Evolutionary conservation across 1,140 invertebrate genomes (phyloP).

Genomic region (Andrena cerasifolii): DNA sequence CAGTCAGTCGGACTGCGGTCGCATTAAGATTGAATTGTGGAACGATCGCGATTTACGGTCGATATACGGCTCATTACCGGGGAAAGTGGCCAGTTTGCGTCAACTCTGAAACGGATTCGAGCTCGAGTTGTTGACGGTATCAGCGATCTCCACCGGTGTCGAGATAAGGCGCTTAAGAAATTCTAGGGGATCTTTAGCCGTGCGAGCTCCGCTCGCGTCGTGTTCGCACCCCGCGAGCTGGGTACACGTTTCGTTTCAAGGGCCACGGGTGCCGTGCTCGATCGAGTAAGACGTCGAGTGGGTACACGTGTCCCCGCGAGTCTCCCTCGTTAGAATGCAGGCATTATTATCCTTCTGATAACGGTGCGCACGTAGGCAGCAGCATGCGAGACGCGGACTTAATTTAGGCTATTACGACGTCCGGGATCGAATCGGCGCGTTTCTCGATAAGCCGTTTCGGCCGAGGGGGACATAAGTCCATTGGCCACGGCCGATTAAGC

Average conservation of each 20-base stretch:
- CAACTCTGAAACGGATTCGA: slow-evolving; percentile 16
- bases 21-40: slow-evolving; percentile 58
- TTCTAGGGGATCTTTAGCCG: background rate
- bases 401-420: slow-evolving; percentile 68
- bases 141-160: background rate
- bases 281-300: slow-evolving; percentile 38
- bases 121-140: slow-evolving; percentile 30
- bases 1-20: slow-evolving; percentile 19
- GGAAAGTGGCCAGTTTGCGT: slow-evolving; percentile 28
- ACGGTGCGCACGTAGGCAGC: slow-evolving; percentile 39
- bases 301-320: slow-evolving; percentile 19
- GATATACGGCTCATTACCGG: slow-evolving; percentile 48
- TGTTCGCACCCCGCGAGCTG: slow-evolving; percentile 32
- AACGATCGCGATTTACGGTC: slow-evolving; percentile 52
- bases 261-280: background rate
- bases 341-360: slow-evolving; percentile 57
- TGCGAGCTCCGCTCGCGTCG: slow-evolving; percentile 28
- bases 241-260: slow-evolving; percentile 42
- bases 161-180: slow-evolving; percentile 15
- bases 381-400: slow-evolving; percentile 46
- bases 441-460: slow-evolving; percentile 65
- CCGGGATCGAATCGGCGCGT: slow-evolving; percentile 40
- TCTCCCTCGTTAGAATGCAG: slow-evolving; percentile 17
- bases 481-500: slow-evolving; percentile 32
- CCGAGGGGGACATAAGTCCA: slow-evolving; percentile 56